phyloP scores from a whole-genome alignment of 2,113 vertebrate genomes.

The Amazona guildingii region DNA sequence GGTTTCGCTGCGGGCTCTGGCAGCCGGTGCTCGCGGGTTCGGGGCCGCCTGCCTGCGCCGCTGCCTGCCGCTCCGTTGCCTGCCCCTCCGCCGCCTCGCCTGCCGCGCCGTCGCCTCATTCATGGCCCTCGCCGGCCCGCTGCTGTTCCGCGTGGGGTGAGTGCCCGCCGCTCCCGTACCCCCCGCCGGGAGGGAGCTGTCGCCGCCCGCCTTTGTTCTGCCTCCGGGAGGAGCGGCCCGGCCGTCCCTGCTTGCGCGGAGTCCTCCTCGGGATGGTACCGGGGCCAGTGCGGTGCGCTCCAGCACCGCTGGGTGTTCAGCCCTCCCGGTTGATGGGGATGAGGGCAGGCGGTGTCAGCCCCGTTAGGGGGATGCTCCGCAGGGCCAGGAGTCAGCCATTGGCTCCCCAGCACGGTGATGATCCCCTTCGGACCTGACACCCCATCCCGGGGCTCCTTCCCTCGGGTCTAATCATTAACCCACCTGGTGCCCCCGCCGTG shows the following conservation, averaged over 20 bases:
- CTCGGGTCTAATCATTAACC: background rate
- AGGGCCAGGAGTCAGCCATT: background rate
- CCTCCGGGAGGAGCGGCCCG: background rate
- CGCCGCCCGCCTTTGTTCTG: constrained; percentile 16
- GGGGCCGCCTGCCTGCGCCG: background rate
- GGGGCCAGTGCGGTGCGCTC: background rate
- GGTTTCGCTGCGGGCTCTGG: background rate
- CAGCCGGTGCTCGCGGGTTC: background rate
- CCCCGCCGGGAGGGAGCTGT: background rate
- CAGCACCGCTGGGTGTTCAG: background rate
- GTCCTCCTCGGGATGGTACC: no score
- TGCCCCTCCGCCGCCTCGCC: background rate
- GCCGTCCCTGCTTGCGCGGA: background rate
- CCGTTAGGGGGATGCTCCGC: background rate
- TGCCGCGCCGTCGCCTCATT: background rate
- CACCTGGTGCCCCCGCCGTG: background rate
- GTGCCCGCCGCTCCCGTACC: background rate
- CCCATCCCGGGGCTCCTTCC: background rate
- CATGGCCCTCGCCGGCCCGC: constrained; percentile 65
- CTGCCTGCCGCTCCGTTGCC: background rate
- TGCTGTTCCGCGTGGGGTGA: constrained; percentile 73
- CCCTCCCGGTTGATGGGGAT: fast-evolving
- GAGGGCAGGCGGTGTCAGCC: no score
- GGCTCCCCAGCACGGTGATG: no score
- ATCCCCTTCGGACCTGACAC: no score